Evolutionary conservation across 1,140 invertebrate genomes (phyloP), one percentile per base, ranked within the genome.

Genomic region (Cotesia glomerata): DNA sequence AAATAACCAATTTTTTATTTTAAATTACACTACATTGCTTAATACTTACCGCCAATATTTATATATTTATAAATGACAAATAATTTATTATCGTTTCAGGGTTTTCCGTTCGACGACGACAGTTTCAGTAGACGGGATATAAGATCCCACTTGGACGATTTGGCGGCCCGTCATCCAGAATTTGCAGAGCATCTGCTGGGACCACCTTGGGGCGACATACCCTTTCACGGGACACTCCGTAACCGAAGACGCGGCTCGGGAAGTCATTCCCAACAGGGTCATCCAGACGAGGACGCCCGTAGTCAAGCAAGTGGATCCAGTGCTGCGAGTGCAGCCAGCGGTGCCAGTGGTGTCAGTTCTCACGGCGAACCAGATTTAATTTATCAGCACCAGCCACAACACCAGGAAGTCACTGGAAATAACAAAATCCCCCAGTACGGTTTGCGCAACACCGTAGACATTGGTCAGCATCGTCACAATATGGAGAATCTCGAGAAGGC

Each of bases 401-500:
- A 75, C 75, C 74, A 9, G 39, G 39, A 26, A 26, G 26, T 26
- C 1, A 26, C 26, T 26, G 26, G 26, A 26, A 26, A 26, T 71
- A 83, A 36, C 76, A 83, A 79, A 74, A 84, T 93, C 13, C 90
- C 91, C 68, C 92, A 94, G 75, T 90, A 93, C 89, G 91, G 90
- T 49, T 78, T 92, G 49, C 90, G 93, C 67, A 94, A 94, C 74
- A 94, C 93, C 9, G 91, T 93, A 59, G 93, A 94, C 79, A 90
- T 94, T 79, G 92, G 92, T 49, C 90, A 92, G 65, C 81, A 84
- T n/a, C 79, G 74, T 32, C 81, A 82, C 64, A 82, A 82, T 16
- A 92, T 92, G 81, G 90, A 91, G 69, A 86, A 88, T 66, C 86
- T 84, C 61, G 87, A 89, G 58, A 88, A 84, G 72, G 71, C 87